Conservation (phyloP, 2,113 vertebrate species). For the Otis tarda region DNA sequence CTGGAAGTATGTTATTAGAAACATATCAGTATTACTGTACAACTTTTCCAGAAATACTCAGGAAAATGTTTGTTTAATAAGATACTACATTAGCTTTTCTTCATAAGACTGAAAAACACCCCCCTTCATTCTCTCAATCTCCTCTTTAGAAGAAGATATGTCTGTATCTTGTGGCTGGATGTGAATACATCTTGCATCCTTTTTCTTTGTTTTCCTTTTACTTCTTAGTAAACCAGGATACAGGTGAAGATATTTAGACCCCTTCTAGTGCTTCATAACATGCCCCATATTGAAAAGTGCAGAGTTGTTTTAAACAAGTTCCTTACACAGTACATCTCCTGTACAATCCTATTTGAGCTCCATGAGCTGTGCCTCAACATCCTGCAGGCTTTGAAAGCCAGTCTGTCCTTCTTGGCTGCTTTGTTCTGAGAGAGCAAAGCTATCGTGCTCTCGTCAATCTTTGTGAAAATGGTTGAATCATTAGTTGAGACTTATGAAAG, state of each 20-base stretch:
- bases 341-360: background rate
- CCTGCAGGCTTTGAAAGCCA: background rate
- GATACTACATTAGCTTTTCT: background rate
- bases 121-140: background rate
- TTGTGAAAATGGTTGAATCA: background rate
- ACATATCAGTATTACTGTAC: background rate
- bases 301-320: background rate
- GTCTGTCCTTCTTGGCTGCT: background rate
- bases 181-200: fast-evolving
- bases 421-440: background rate
- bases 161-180: background rate
- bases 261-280: background rate
- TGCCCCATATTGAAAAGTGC: background rate
- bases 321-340: background rate
- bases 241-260: background rate
- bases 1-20: background rate
- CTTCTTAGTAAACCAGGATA: background rate
- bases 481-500: background rate
- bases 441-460: background rate
- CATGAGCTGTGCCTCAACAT: background rate
- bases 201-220: background rate
- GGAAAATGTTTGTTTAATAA: background rate
- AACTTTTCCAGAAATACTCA: background rate
- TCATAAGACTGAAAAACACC: background rate
- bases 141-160: background rate